These are phyloP conservation scores for Falco biarmicus DNA, from an alignment of 2,797 vertebrate species.

Conservation along the genomic window DNA sequence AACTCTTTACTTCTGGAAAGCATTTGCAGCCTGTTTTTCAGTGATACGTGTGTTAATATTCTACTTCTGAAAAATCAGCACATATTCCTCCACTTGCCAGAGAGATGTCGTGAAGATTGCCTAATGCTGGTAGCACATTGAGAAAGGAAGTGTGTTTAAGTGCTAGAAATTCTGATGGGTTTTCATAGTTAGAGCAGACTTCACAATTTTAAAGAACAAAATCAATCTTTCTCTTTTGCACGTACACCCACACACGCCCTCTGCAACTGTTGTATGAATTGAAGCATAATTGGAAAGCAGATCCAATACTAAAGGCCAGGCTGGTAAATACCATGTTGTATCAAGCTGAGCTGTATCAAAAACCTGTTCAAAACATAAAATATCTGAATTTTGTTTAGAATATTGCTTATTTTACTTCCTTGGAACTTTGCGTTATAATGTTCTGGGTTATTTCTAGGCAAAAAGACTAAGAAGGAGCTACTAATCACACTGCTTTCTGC, in stretches of 20 bases:
- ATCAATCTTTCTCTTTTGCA: conserved; percentile 51
- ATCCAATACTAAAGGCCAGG: conserved; percentile 57
- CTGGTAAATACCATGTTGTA: conserved; percentile 47
- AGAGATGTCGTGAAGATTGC: not conserved
- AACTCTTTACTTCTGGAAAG: conserved; percentile 10
- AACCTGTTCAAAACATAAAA: conserved; percentile 31
- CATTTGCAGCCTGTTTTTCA: not conserved
- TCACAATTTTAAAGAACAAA: conserved; percentile 62
- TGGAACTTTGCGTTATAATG: not conserved
- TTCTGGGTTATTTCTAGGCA: conserved; percentile 29
- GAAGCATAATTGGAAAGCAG: conserved; percentile 63
- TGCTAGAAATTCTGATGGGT: conserved; percentile 44
- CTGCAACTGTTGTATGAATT: conserved; percentile 62
- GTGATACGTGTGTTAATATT: not conserved
- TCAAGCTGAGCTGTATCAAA: conserved; percentile 43
- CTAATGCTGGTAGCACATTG: not conserved
- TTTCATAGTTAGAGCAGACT: conserved; percentile 49
- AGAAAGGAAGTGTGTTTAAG: conserved; percentile 46
- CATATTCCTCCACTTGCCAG: not conserved
- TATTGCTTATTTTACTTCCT: not conserved
- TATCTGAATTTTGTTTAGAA: not conserved
- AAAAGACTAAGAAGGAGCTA: not conserved
- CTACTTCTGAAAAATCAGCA: not conserved
- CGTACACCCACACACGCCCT: conserved; percentile 46
- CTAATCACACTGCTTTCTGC: not conserved